phyloP scores from a whole-genome alignment of 1,140 invertebrate genomes.

The Tetragnatha versicolor region DNA sequence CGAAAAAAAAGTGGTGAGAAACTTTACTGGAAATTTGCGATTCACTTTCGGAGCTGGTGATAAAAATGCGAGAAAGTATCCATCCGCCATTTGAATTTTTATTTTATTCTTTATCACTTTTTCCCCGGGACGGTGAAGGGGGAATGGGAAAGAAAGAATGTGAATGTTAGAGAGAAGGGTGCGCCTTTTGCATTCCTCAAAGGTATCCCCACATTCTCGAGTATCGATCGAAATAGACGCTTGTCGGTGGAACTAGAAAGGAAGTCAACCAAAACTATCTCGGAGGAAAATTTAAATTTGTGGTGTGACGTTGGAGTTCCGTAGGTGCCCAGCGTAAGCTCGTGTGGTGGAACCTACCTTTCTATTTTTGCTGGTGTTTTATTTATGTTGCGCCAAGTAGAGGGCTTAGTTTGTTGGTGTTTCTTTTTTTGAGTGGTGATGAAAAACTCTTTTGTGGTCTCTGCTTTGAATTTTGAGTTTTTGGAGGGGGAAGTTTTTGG shows the following conservation, averaged over 20 bases:
- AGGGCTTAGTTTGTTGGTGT: no score
- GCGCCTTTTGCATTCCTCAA: not conserved
- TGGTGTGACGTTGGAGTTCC: not conserved
- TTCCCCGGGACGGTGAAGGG: not conserved
- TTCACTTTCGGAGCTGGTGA: slow-evolving; percentile 10
- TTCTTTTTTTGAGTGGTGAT: no score
- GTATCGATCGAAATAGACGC: not conserved
- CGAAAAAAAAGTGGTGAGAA: not conserved
- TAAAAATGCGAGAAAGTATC: slow-evolving; percentile 10
- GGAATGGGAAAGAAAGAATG: not conserved
- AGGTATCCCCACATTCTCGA: not conserved
- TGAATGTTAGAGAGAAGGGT: not conserved
- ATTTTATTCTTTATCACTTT: not conserved
- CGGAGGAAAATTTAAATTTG: slow-evolving; percentile 16
- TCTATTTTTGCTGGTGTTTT: no score
- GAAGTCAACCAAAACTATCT: not conserved
- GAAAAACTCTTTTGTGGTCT: no score
- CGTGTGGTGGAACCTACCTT: not conserved
- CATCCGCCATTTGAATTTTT: not conserved
- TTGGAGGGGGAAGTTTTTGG: no score
- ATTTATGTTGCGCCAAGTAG: no score
- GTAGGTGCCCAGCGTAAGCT: not conserved
- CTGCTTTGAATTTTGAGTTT: no score
- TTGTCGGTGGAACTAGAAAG: not conserved
- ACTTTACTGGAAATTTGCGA: slow-evolving; percentile 12